Evolutionary conservation across 2,113 vertebrate species (phyloP).

Genomic region (Felis catus): F.catus_Fca126_mat1.0 CM031420.1:143733501-143734000

Average conservation of each 20-base stretch:
- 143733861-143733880: background rate
- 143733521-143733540: background rate
- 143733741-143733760: background rate
- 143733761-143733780: background rate
- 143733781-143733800: background rate
- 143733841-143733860: background rate
- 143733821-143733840: background rate
- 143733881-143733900: background rate
- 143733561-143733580: background rate
- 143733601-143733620: background rate
- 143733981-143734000: background rate
- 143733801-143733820: background rate
- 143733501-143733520: background rate
- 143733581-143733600: background rate
- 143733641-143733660: background rate
- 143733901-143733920: background rate
- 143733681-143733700: background rate
- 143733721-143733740: background rate
- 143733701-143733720: background rate
- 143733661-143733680: background rate
- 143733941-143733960: background rate
- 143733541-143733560: background rate
- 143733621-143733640: background rate
- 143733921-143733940: background rate
- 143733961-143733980: background rate